Evolutionary conservation across 2,888 invertebrate species (phyloP), one percentile per base, ranked within the genome.

Genomic region (Hoplodrina blanda): DNA sequence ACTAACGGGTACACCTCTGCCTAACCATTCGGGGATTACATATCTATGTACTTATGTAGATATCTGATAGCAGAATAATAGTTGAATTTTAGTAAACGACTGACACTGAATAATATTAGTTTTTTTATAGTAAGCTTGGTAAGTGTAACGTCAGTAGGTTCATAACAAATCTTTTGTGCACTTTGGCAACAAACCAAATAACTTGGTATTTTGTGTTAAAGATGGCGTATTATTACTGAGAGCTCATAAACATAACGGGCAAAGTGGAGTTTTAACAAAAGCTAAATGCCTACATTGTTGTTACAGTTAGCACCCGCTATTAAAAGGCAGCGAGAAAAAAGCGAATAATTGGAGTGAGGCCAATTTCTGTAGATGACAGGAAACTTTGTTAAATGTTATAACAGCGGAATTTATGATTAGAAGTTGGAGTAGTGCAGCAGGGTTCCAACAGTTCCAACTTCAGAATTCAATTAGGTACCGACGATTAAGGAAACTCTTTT

Each of bases 321-420:
- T 83, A 86, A 87, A 87, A 81, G 78, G 78, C 69, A 66, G 68
- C 54, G 73, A 76, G 79, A 83, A 85, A 89, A 85, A 84, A 83
- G 44, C 62, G 69, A 56, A 73, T 82, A 86, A 84, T 86, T 87
- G 86, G 89, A 90, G 82, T 88, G 81, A 85, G 90, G 89, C 89
- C 89, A 91, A 92, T 92, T 90, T 91, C 90, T 92, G 91, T 81
- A 75, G 87, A 86, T 87, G 91, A 91, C 91, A 89, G 89, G 87
- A 87, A 92, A 92, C 89, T 91, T 91, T 90, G 91, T 90, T 90
- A 90, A 90, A 91, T 88, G 88, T 90, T 90, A 89, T 91, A 91
- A 88, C 89, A 89, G 84, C 83, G 85, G 88, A 91, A 91, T 91
- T 91, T 91, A 91, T 91, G 89, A 90, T 91, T 90, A 90, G 87